These are phyloP conservation scores for Bedellia somnulentella DNA, from an alignment of 2,888 invertebrate species.

Conservation along the genomic window DNA sequence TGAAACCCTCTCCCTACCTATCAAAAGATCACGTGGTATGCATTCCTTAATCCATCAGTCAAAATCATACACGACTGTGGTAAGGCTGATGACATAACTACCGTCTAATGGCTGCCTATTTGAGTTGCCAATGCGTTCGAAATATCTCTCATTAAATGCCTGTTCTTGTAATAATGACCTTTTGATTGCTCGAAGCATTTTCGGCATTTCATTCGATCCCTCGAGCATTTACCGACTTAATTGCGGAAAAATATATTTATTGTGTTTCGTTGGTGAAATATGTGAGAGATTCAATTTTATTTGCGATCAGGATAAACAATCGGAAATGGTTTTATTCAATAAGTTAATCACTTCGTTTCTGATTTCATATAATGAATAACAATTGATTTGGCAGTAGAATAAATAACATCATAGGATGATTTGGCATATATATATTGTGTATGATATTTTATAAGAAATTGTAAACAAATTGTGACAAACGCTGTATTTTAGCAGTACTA, in stretches of 20 bases:
- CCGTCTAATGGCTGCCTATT: neutral
- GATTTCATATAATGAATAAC: too few species aligned
- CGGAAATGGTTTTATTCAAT: neutral
- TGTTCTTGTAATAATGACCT: slow-evolving; percentile 1
- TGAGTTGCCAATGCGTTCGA: neutral
- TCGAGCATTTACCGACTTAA: neutral
- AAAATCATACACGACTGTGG: neutral
- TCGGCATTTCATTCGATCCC: neutral
- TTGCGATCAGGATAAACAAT: neutral
- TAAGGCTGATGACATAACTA: neutral
- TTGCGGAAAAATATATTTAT: neutral
- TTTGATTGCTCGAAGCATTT: too few species aligned
- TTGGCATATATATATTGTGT: too few species aligned
- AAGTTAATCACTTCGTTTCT: neutral
- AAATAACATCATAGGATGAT: too few species aligned
- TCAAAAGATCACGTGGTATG: neutral
- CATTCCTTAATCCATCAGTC: neutral
- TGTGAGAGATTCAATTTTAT: neutral
- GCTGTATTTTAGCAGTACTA: too few species aligned
- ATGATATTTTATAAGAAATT: too few species aligned
- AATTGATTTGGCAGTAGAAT: too few species aligned
- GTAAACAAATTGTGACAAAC: too few species aligned
- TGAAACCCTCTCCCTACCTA: neutral
- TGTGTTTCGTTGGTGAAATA: neutral
- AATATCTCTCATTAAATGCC: neutral